phyloP scores from a whole-genome alignment of 2,797 vertebrate species.

The Gadopsis marmoratus region DNA sequence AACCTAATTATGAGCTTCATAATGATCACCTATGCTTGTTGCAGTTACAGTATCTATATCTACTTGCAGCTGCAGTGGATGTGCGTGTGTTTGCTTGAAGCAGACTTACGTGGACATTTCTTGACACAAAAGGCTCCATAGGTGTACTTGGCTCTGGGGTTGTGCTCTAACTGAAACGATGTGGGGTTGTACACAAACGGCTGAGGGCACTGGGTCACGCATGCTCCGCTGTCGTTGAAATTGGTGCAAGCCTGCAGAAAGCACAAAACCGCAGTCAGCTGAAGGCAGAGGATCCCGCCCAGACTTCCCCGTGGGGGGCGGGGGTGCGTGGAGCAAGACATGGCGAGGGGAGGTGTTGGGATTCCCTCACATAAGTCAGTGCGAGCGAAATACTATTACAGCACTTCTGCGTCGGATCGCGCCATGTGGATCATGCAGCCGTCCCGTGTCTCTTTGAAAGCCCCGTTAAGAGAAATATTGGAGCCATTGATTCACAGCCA shows the following conservation, averaged over 20 bases:
- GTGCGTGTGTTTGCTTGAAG: background rate
- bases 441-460: conserved; percentile 31
- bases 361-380: conserved; percentile 40
- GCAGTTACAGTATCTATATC: background rate
- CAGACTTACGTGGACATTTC: conserved; percentile 95
- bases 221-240: conserved; percentile 97
- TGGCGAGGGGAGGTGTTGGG: background rate
- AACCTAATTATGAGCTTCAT: conserved; percentile 27
- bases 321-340: background rate
- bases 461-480: conserved; percentile 73
- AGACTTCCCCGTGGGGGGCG: background rate
- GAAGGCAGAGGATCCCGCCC: conserved; percentile 15
- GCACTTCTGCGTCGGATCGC: conserved; percentile 55
- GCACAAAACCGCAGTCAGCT: conserved; percentile 1
- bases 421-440: conserved; percentile 7
- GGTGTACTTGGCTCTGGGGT: conserved; percentile 96
- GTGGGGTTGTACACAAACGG: conserved; percentile 98
- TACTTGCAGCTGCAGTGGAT: too few species aligned
- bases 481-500: conserved; percentile 74
- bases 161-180: conserved; percentile 95
- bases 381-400: conserved; percentile 48
- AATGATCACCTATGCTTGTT: conserved; percentile 17
- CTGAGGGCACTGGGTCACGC: conserved; percentile 96
- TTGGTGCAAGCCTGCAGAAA: conserved; percentile 88
- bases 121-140: conserved; percentile 98